Evolutionary conservation across 2,797 vertebrate species (phyloP).

Genomic region (Crypturellus tataupa): DNA sequence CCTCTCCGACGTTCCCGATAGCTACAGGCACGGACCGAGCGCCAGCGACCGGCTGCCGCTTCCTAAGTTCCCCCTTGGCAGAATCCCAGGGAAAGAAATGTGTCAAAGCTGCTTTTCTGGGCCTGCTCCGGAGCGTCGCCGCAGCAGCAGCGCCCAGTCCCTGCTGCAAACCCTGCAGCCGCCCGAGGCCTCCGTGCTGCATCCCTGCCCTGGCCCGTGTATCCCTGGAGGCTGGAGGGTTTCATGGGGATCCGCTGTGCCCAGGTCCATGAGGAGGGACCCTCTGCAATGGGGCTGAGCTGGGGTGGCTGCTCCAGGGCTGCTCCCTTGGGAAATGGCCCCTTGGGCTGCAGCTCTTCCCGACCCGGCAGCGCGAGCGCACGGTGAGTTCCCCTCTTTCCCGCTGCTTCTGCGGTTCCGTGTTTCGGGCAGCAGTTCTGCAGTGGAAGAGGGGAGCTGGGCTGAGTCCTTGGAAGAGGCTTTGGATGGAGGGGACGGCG

Average conservation of each 20-base stretch:
- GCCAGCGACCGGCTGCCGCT: background rate
- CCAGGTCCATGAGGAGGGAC: background rate
- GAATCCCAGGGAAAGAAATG: fast-evolving
- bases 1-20: background rate
- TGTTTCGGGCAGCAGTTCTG: background rate
- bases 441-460: background rate
- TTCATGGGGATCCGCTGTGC: background rate
- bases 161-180: background rate
- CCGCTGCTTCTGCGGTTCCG: fast-evolving
- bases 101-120: background rate
- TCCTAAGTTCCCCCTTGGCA: background rate
- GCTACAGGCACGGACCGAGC: fast-evolving
- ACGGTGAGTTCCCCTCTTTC: background rate
- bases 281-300: background rate
- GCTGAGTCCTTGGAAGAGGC: too few species aligned
- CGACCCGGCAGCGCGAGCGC: background rate
- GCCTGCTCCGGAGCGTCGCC: background rate
- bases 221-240: fast-evolving
- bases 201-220: fast-evolving
- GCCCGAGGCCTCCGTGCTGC: fast-evolving
- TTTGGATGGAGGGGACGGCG: too few species aligned
- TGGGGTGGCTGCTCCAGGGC: background rate
- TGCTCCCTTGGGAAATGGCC: too few species aligned
- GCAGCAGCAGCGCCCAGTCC: background rate
- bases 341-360: background rate